These are phyloP conservation scores for Drosophila ezoana DNA, from an alignment of 2,888 invertebrate species.

Conservation along the genomic window DNA sequence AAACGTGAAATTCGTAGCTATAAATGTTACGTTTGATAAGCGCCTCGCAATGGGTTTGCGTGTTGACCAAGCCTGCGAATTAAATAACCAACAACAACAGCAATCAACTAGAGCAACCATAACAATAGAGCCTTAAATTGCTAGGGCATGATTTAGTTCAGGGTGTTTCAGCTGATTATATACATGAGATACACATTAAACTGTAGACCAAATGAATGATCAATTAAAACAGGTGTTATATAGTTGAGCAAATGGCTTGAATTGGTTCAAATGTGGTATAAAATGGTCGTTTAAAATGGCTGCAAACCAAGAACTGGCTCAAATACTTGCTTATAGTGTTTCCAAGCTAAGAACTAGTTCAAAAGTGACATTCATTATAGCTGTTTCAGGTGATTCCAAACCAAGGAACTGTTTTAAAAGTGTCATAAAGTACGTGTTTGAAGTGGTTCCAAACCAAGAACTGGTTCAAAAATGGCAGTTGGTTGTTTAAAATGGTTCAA, in stretches of 20 bases:
- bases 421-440: too few relatives aligned
- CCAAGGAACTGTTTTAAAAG: too few relatives aligned
- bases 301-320: too few relatives aligned
- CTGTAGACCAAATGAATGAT: not conserved
- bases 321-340: too few relatives aligned
- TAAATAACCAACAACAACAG: constrained; percentile 28
- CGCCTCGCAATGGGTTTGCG: constrained; percentile 52
- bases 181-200: not conserved
- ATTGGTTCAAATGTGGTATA: too few relatives aligned
- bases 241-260: not conserved
- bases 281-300: too few relatives aligned
- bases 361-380: too few relatives aligned
- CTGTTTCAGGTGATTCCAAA: too few relatives aligned
- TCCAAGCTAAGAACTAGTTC: too few relatives aligned
- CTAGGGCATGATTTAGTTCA: not conserved
- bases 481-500: too few relatives aligned
- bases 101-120: constrained; percentile 22
- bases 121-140: constrained; percentile 26
- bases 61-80: constrained; percentile 61
- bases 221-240: not conserved
- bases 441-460: too few relatives aligned
- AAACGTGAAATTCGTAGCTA: constrained; percentile 2
- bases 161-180: not conserved
- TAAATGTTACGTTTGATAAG: constrained; percentile 41
- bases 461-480: too few relatives aligned